Conservation (phyloP, 2,113 vertebrate genomes). For the Thalassarche chlororhynchos region DNA sequence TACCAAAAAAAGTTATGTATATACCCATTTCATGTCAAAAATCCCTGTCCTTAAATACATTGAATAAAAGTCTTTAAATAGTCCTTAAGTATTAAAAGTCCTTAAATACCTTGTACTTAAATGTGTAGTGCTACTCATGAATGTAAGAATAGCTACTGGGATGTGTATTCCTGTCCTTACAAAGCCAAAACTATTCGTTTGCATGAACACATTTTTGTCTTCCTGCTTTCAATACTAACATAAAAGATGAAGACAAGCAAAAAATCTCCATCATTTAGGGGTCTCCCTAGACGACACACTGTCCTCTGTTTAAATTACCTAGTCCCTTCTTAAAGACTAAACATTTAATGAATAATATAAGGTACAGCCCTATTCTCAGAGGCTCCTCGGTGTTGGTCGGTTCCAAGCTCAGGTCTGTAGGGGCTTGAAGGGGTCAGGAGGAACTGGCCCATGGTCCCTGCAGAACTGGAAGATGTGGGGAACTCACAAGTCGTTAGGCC, state of each 20-base stretch:
- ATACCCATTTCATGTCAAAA: neutral
- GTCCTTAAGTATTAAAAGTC: neutral
- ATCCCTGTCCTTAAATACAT: neutral
- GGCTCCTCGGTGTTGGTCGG: accelerated
- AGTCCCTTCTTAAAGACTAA: neutral
- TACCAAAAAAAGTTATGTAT: neutral
- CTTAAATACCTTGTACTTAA: neutral
- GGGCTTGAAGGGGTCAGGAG: neutral
- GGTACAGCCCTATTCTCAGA: neutral
- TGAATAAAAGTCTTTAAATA: neutral
- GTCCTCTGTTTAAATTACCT: neutral
- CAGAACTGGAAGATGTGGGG: neutral
- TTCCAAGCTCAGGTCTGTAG: neutral
- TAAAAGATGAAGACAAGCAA: neutral
- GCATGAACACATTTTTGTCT: neutral
- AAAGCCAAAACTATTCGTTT: neutral
- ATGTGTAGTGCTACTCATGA: neutral
- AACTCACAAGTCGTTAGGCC: neutral
- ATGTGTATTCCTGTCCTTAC: neutral
- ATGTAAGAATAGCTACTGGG: neutral
- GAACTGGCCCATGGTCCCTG: neutral
- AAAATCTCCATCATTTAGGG: neutral
- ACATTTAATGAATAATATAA: neutral
- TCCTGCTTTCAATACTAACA: neutral
- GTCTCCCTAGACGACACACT: neutral